phyloP scores from a whole-genome alignment of 2,888 invertebrate species.

The Amaurobius ferox region DNA sequence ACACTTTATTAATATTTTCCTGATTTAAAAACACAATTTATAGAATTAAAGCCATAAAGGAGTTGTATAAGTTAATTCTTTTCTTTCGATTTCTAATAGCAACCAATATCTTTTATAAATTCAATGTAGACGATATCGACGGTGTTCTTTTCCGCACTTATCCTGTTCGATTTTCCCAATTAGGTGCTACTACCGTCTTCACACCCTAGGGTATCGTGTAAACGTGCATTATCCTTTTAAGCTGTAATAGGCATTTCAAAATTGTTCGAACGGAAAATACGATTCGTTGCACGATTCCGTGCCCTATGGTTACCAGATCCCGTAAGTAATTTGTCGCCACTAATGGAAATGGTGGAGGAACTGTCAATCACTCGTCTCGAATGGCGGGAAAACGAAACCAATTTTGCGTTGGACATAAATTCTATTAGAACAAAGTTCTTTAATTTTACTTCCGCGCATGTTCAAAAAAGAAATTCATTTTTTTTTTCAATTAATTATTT shows the following conservation, averaged over 20 bases:
- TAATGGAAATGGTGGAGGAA: slow-evolving; percentile 55
- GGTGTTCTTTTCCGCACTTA: too few relatives aligned
- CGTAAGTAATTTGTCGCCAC: slow-evolving; percentile 55
- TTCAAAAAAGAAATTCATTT: not conserved
- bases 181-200: not conserved
- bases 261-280: slow-evolving; percentile 63
- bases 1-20: too few relatives aligned
- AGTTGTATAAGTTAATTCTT: too few relatives aligned
- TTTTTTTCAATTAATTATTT: not conserved
- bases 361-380: slow-evolving; percentile 41
- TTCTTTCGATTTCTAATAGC: too few relatives aligned
- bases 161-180: not conserved
- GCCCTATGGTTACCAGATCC: slow-evolving; percentile 38
- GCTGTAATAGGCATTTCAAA: slow-evolving; percentile 55
- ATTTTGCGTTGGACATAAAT: slow-evolving; percentile 50
- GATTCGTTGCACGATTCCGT: slow-evolving; percentile 33
- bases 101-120: too few relatives aligned
- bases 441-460: slow-evolving; percentile 35
- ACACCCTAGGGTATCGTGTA: not conserved
- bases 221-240: slow-evolving; percentile 53
- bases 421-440: slow-evolving; percentile 50
- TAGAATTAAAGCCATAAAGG: too few relatives aligned
- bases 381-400: slow-evolving; percentile 59
- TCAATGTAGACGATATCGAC: too few relatives aligned
- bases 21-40: too few relatives aligned